Evolutionary conservation across 2,888 invertebrate genomes (phyloP), one percentile per base, ranked within the genome.

Genomic region (Amphimallon solstitiale): DNA sequence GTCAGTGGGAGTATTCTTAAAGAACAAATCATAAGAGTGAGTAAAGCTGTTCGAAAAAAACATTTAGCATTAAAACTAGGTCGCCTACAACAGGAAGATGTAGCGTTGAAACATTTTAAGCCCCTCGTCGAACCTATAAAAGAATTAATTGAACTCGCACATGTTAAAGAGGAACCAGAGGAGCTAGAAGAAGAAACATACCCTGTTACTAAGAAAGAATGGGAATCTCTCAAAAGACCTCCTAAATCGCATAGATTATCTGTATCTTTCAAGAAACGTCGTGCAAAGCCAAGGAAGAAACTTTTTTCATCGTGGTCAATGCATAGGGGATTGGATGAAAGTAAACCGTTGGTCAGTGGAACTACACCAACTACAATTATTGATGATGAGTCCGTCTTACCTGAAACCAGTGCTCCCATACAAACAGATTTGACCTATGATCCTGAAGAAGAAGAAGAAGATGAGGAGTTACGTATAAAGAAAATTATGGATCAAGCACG

Each of bases 1-100:
- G 48, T 48, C 10, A 37, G 10, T 7, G 19, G 10, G 10, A 2
- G 14, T n/a, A 48, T 14, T n/a, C n/a, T n/a, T n/a, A n/a, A n/a
- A n/a, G n/a, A n/a, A n/a, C n/a, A n/a, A n/a, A 59, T 59, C n/a
- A 40, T 59, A 7, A 17, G 37, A 14, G 14, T 34, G 15, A 17
- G 48, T 15, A 43, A 46, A n/a, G 48, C 49, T 7, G 49, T 62
- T 34, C 15, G 62, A 49, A 38, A 46, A 15, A 62, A 60, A 45
- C 34, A 62, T 49, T 23, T 48, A 35, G 19, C 43, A 12, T 35
- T 62, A 14, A 62, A 46, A 62, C n/a, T 48, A 17, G 61, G 48
- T 4, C 46, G 37, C 7, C 14, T 19, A 4, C 49, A 23, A 9
- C 37, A 48, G 12, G 63, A 63, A 17, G 48, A 56, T 17, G 19